Evolutionary conservation across 2,888 invertebrate genomes (phyloP).

Genomic region (Drosophila subquinaria): DNA sequence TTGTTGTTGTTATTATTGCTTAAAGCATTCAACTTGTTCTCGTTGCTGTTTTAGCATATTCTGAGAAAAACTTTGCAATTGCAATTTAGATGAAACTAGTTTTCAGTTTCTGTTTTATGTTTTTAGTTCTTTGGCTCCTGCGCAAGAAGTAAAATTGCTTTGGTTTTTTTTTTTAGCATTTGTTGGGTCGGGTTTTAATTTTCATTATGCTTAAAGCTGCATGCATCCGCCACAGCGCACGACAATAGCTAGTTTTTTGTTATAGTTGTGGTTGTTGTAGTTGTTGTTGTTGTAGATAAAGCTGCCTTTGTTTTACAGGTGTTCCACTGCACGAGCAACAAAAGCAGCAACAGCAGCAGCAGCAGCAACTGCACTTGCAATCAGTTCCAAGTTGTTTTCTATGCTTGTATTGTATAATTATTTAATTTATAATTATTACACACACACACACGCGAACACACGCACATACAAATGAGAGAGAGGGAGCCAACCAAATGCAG

Average conservation of each 20-base stretch:
- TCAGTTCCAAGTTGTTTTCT: constrained; percentile 69
- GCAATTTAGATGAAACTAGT: constrained; percentile 72
- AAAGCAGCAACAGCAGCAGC: constrained; percentile 23
- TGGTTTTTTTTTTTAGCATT: constrained; percentile 41
- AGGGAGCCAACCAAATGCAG: constrained; percentile 36
- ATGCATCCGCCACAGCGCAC: constrained; percentile 69
- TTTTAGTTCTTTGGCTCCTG: constrained; percentile 41
- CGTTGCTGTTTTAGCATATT: constrained; percentile 41
- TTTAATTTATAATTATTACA: constrained; percentile 77
- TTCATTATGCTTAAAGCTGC: constrained; percentile 51
- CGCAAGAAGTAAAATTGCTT: constrained; percentile 37
- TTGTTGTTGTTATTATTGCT: constrained; percentile 40
- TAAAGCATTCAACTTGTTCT: constrained; percentile 62
- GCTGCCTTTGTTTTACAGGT: constrained; percentile 76
- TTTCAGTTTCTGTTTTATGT: constrained; percentile 39
- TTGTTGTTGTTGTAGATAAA: constrained; percentile 57
- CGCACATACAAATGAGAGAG: constrained; percentile 23
- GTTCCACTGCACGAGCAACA: constrained; percentile 75
- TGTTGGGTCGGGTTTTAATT: constrained; percentile 38
- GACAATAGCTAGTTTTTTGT: constrained; percentile 48
- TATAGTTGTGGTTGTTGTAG: constrained; percentile 22
- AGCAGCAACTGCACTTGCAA: constrained; percentile 51
- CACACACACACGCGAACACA: constrained; percentile 44
- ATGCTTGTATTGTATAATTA: constrained; percentile 76
- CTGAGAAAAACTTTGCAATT: constrained; percentile 52